Base-by-base conservation (phyloP, 2,797 vertebrate genomes). In the Hippoglossus hippoglossus region DNA sequence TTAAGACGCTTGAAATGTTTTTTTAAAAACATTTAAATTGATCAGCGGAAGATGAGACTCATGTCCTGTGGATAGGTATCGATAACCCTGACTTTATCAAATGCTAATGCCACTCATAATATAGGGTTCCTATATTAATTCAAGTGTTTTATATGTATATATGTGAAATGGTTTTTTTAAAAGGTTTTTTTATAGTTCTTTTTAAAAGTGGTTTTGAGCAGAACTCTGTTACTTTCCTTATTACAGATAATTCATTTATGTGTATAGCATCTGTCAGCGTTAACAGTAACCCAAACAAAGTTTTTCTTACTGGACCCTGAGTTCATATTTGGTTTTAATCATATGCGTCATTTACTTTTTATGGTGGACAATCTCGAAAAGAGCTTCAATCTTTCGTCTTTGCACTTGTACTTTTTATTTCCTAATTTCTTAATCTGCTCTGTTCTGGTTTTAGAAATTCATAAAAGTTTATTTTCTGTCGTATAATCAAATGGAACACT, bases 251-350 rank as follows among this genome's bases (percentile, higher is more conserved):
- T 28, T 64, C 18, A 12, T 67, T 70, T 15, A 52, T 73, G 21
- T 28, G 34, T 49, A 69, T 57, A 67, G 69, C 22, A 41, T 63
- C 67, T 50, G 24, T 84, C 60, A 72, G 67, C 59, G 51, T 70
- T 80, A 18, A 66, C n/a, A 67, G 58, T 77, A 67, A 77, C 59
- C 70, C 41, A 57, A 71, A 18, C 51, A 70, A 75, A 76, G 60
- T 55, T 19, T 41, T 66, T 21, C 54, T 51, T 25, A 25, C 9
- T 78, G 49, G 47, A 57, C 53, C 18, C 50, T 59, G 21, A 59
- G 52, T 56, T 75, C 31, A 28, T 71, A 41, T 63, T 85, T 53
- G 70, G 24, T 68, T 85, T 73, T 75, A 84, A 87, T 87, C 64
- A 64, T 59, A 85, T 69, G 79, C 76, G 4, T 39, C 65, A 64